A percentile compares a stretch with the other conserved stretches of the same genome.
phyloP scores from a whole-genome alignment of 2,113 vertebrate genomes.

The Corythornis madagascariensis region DNA sequence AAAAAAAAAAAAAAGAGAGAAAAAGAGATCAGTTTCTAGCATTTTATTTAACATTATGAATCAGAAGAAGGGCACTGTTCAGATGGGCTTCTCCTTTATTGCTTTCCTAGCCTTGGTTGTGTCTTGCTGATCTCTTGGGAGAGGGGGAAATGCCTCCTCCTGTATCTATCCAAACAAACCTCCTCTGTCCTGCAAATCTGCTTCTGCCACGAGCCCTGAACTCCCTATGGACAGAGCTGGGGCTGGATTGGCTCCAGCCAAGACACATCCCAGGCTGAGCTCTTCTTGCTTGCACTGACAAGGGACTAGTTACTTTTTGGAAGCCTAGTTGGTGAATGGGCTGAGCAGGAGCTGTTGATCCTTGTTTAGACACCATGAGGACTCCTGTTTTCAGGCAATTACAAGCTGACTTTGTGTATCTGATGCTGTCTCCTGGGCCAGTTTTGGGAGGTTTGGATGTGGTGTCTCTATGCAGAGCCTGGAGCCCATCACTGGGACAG shows the following conservation, averaged over 20 bases:
- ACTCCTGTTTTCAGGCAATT: not conserved
- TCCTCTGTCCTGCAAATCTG: not conserved
- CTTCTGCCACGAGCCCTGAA: accelerated
- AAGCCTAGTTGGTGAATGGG: not conserved
- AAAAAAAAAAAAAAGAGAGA: not conserved
- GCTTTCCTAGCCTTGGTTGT: not conserved
- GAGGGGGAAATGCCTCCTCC: not conserved
- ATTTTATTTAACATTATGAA: not conserved
- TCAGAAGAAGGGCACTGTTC: not conserved
- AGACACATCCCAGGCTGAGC: not conserved
- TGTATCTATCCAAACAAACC: not conserved
- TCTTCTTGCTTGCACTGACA: not conserved
- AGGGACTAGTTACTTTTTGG: not conserved
- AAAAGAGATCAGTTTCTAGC: constrained; percentile 15
- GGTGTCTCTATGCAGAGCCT: not conserved
- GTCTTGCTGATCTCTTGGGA: not conserved
- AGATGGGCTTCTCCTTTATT: not conserved
- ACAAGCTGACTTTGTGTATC: not conserved
- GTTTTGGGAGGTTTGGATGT: not conserved
- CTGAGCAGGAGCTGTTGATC: not conserved
- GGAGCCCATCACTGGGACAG: not conserved
- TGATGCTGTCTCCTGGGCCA: not conserved
- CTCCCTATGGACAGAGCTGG: accelerated
- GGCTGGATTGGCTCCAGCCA: not conserved
- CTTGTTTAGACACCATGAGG: not conserved